These are phyloP conservation scores for Lineus longissimus DNA, from an alignment of 1,140 invertebrate species.

Conservation along the genomic window DNA sequence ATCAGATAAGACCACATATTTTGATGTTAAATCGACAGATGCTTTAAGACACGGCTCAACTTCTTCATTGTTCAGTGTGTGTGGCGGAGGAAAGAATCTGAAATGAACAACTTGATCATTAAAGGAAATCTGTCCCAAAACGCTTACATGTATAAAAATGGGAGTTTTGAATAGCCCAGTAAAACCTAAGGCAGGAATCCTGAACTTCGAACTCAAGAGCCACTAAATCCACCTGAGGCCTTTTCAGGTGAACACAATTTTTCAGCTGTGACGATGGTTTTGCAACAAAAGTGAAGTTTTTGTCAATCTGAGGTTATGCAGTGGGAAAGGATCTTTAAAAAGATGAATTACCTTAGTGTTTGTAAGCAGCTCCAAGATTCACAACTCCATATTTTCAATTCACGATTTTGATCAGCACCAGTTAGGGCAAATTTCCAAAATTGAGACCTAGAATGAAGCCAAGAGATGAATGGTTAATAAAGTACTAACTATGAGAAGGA, in stretches of 20 bases:
- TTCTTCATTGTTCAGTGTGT: conserved; percentile 24
- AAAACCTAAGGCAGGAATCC: too few relatives aligned
- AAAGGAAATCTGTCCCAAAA: too few relatives aligned
- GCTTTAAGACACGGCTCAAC: conserved; percentile 64
- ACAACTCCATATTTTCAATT: conserved; percentile 91
- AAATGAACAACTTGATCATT: conserved; percentile 16
- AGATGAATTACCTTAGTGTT: conserved; percentile 64
- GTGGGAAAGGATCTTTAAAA: not conserved
- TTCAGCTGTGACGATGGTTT: too few relatives aligned
- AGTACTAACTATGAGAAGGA: too few relatives aligned
- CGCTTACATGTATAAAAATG: too few relatives aligned
- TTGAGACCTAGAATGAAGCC: conserved; percentile 61
- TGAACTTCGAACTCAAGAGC: too few relatives aligned
- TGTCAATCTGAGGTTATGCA: too few relatives aligned
- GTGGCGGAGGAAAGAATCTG: conserved; percentile 37
- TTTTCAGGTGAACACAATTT: too few relatives aligned
- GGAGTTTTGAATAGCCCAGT: too few relatives aligned
- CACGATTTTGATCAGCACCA: conserved; percentile 81
- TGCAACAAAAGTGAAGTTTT: too few relatives aligned
- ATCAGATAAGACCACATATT: conserved; percentile 80
- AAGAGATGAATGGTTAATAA: conserved; percentile 5
- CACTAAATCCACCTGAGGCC: too few relatives aligned
- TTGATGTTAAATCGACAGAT: conserved; percentile 73
- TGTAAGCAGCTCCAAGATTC: conserved; percentile 89
- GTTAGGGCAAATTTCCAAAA: conserved; percentile 94